A percentile compares a stretch with the other conserved stretches of the same genome.
Conservation (phyloP, 2,888 invertebrate species). For the Sepioteuthis lessoniana region DNA sequence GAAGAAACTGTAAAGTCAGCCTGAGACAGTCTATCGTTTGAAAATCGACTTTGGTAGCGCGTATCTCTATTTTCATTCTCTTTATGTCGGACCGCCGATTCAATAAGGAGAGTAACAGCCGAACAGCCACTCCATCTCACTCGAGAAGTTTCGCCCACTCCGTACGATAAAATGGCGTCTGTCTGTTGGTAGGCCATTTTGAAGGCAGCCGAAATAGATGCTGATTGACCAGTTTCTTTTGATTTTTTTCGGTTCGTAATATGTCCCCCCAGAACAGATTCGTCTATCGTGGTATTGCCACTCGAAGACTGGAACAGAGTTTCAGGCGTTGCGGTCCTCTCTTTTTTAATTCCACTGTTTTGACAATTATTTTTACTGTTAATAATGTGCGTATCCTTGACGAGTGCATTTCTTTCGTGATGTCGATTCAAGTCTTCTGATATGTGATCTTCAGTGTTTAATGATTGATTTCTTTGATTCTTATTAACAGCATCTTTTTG, state of each 20-base stretch:
- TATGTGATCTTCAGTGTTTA: neutral
- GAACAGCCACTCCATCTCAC: slow-evolving; percentile 75
- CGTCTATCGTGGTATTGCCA: too few relatives aligned
- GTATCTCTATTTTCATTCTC: neutral
- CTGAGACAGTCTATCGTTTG: neutral
- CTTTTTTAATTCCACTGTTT: neutral
- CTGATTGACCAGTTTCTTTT: neutral
- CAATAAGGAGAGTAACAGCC: slow-evolving; percentile 65
- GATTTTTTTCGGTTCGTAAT: neutral
- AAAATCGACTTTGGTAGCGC: neutral
- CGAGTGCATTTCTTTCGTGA: neutral
- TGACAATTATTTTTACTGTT: neutral
- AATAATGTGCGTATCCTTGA: neutral
- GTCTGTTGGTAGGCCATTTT: slow-evolving; percentile 67
- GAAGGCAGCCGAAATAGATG: slow-evolving; percentile 62
- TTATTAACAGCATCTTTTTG: neutral
- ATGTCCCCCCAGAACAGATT: neutral
- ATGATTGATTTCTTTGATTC: neutral
- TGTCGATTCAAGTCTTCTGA: neutral
- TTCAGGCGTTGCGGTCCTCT: neutral
- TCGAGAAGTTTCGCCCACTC: slow-evolving; percentile 71
- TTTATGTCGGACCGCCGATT: neutral
- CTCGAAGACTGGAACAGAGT: neutral
- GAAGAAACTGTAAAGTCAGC: neutral
- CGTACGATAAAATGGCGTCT: slow-evolving; percentile 71